Conservation (phyloP, 1,140 invertebrate genomes). For the Megalopta genalis region DNA sequence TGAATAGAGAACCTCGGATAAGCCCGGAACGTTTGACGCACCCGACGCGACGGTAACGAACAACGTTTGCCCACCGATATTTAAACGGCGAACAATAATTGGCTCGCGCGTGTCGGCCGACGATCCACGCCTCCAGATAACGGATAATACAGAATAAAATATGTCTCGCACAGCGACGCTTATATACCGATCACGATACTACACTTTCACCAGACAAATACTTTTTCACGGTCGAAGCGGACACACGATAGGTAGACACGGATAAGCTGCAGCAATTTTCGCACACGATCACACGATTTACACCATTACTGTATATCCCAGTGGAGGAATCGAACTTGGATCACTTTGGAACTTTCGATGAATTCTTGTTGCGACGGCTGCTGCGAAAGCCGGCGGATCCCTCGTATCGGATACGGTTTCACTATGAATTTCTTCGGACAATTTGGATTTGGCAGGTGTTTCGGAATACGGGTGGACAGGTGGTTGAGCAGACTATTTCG, state of each 20-base stretch:
- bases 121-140: not conserved
- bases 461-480: too few relatives aligned
- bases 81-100: not conserved
- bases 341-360: not conserved
- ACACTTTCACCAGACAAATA: conserved; percentile 55
- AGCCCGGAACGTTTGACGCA: not conserved
- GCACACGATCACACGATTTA: too few relatives aligned
- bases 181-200: conserved; percentile 54
- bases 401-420: not conserved
- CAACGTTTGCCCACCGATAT: not conserved
- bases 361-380: not conserved
- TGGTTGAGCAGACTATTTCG: not conserved
- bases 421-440: too few relatives aligned
- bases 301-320: too few relatives aligned
- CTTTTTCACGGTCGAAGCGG: not conserved
- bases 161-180: not conserved
- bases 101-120: not conserved
- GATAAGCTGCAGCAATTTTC: not conserved
- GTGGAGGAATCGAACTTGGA: too few relatives aligned
- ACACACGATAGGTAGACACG: not conserved
- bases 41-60: not conserved
- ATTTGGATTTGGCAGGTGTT: too few relatives aligned
- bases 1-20: conserved; percentile 3
- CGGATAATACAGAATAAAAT: not conserved
- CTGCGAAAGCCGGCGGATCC: not conserved